Base-by-base conservation (phyloP, 1,140 invertebrate species). In the Sycophila sp. region DNA sequence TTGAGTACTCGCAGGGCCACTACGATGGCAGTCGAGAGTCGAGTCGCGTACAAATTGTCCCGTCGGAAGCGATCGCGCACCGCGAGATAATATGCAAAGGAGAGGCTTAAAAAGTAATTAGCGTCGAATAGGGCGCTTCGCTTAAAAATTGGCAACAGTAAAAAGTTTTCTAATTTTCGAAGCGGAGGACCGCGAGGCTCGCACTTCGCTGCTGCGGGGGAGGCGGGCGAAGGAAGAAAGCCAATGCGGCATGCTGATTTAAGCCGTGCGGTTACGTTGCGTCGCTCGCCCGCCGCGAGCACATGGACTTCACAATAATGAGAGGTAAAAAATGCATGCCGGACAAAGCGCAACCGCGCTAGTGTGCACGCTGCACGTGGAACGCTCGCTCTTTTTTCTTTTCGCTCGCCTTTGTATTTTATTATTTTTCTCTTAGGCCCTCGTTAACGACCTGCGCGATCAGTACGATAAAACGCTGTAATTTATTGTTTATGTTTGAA, bases 101-200 rank as follows among this genome's bases (percentile, higher is more conserved):
- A 81, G 82, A 83, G 81, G 83, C 83, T 86, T 85, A 85, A 86
- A 86, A 86, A 85, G 84, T 85, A 86, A 86, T 86, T 85, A 85
- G 80, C 74, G 75, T 71, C 80, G 80, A 84, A 82, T 81, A 83
- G 83, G 38, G 75, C 70, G 78, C 53, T 79, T 71, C 77, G 83
- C 78, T 85, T 85, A 85, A 85, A 86, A 86, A 85, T 85, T 84
- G 83, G 82, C 78, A 78, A 80, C 77, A 79, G 81, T 85, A 85
- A 85, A 86, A 86, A 84, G 83, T 86, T 86, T 86, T 86, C 84
- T 86, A 86, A 86, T 86, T 86, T 86, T 81, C 76, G 77, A 68
- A 75, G 69, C 71, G 69, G 47, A 55, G 36, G 53, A 60, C 19
- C 40, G 28, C 45, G 55, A 42, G n/a, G n/a, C n/a, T 24, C 6